Percentiles rank a stretch among this genome's conserved stretches.
Conservation (phyloP, 1,140 invertebrate species). For the Eufriesea mexicana region DNA sequence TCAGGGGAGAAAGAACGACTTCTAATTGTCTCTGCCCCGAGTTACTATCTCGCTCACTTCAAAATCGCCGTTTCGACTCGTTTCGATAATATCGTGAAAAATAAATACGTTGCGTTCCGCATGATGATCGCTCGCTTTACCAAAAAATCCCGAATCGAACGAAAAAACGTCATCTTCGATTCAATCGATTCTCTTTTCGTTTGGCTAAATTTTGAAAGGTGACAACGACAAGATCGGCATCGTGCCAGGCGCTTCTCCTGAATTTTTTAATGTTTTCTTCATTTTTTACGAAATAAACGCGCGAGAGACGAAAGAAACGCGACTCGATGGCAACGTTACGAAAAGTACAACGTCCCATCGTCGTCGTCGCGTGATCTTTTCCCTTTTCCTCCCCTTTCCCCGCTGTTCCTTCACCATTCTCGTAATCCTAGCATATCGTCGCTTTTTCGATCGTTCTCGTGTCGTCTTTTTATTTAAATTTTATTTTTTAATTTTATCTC, state of each 20-base stretch:
- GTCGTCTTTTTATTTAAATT: not conserved
- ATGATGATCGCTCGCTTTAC: slow-evolving; percentile 7
- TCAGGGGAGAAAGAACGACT: not conserved
- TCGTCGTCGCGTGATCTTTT: too few species aligned
- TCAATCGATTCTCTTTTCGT: not conserved
- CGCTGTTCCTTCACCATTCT: not conserved
- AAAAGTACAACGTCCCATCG: too few species aligned
- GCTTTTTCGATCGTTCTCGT: not conserved
- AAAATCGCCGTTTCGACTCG: slow-evolving; percentile 39
- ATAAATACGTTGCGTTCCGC: slow-evolving; percentile 11
- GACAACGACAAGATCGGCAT: slow-evolving; percentile 12
- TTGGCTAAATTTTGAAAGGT: slow-evolving; percentile 26
- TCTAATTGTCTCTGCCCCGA: not conserved
- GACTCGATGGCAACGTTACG: not conserved
- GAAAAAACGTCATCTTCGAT: slow-evolving; percentile 23
- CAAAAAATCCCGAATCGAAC: slow-evolving; percentile 21
- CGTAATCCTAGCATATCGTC: not conserved
- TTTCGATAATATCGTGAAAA: slow-evolving; percentile 27
- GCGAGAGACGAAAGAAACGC: not conserved
- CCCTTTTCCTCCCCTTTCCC: too few species aligned
- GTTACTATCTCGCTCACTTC: slow-evolving; percentile 15
- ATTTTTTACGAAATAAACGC: not conserved
- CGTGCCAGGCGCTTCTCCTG: not conserved
- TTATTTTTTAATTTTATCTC: accelerated
- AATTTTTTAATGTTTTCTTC: not conserved